A percentile compares a stretch with the other conserved stretches of the same genome.
These are phyloP conservation scores for Mus spretus DNA, from an alignment of 2,797 vertebrate genomes.

Conservation along the genomic window DNA sequence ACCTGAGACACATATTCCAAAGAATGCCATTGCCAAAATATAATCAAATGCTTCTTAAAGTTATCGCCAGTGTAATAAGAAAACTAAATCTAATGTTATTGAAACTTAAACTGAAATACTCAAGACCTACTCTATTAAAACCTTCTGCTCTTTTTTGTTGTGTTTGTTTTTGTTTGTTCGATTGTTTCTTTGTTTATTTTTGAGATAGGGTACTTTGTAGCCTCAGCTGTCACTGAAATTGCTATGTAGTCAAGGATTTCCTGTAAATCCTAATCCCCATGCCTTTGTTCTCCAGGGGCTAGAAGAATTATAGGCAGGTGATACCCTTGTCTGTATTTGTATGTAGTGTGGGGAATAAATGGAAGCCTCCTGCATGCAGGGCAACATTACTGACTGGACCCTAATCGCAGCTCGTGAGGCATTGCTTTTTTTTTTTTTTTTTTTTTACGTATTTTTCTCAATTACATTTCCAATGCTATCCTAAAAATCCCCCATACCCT, in stretches of 20 bases:
- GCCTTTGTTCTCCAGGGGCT: too few species aligned
- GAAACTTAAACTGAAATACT: background rate
- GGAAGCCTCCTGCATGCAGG: background rate
- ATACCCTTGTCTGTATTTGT: background rate
- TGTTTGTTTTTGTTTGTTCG: background rate
- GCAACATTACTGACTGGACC: background rate
- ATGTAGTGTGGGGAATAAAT: background rate
- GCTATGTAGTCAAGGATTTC: background rate
- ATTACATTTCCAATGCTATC: too few species aligned
- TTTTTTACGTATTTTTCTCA: too few species aligned
- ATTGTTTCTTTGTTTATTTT: background rate
- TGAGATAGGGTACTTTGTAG: background rate
- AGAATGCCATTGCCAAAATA: background rate
- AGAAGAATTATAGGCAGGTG: background rate
- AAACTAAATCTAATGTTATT: background rate
- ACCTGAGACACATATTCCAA: background rate
- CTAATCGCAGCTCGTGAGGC: background rate
- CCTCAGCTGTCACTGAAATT: background rate
- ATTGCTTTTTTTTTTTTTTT: background rate
- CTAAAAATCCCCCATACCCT: too few species aligned
- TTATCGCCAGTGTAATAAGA: background rate
- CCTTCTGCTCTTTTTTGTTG: background rate
- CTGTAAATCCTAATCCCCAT: background rate
- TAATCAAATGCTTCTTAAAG: constrained; percentile 39
- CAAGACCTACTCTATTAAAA: background rate